Percentiles rank a stretch among this genome's conserved stretches.
These are phyloP conservation scores for Lepisosteus osseus DNA, from an alignment of 2,113 vertebrate genomes.

Conservation along the genomic window DNA sequence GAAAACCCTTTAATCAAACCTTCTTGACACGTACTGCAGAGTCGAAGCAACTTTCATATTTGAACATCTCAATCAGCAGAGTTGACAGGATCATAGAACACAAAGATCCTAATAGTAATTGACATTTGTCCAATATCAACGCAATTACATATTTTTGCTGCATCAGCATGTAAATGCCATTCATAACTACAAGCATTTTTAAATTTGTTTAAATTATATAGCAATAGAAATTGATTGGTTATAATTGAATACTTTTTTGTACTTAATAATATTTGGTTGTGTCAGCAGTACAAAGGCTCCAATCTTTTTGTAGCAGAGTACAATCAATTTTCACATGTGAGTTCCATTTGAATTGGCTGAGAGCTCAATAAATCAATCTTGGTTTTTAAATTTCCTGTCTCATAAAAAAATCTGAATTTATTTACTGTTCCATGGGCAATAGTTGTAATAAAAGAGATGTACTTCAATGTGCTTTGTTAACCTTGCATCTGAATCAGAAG, in stretches of 20 bases:
- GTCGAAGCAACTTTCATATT: not conserved
- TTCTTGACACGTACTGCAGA: too few species aligned
- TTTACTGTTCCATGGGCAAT: too few species aligned
- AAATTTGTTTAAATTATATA: conserved; percentile 23
- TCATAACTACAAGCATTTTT: conserved; percentile 19
- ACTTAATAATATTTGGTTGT: conserved; percentile 21
- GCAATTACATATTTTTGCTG: conserved; percentile 25
- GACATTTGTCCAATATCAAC: conserved; percentile 26
- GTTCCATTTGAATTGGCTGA: not conserved
- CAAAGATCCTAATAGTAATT: conserved; percentile 11
- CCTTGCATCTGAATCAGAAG: too few species aligned
- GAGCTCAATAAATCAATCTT: not conserved
- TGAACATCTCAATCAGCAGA: conserved; percentile 20
- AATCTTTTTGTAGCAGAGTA: conserved; percentile 6
- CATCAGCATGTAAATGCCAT: conserved; percentile 27
- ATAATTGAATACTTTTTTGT: conserved; percentile 21
- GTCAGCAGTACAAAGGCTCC: conserved; percentile 20
- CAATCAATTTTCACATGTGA: not conserved
- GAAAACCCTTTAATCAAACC: too few species aligned
- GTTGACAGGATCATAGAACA: conserved; percentile 24
- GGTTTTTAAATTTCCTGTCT: too few species aligned
- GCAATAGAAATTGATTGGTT: conserved; percentile 25
- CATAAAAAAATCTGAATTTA: too few species aligned
- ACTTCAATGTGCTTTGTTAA: too few species aligned
- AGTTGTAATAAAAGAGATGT: too few species aligned